A percentile compares a stretch with the other conserved stretches of the same genome.
These are phyloP conservation scores for Stictonetta naevosa DNA, from an alignment of 2,113 vertebrate genomes.

Conservation along the genomic window DNA sequence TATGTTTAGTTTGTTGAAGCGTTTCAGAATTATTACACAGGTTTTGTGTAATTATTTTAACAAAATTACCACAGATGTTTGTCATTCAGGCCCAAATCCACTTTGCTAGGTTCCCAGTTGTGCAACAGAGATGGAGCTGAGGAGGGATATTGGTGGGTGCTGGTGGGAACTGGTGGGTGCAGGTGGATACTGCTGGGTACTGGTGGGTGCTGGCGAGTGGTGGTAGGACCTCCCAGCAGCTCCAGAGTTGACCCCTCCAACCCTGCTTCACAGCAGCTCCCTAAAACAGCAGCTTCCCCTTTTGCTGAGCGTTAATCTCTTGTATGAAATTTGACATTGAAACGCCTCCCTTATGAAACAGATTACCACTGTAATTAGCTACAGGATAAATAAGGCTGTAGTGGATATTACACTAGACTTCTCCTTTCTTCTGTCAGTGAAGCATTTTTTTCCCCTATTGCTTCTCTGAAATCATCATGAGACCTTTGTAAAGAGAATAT, in stretches of 20 bases:
- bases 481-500: conserved; percentile 20
- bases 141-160: background rate
- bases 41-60: background rate
- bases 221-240: too few relatives aligned
- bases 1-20: background rate
- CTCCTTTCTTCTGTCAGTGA: conserved; percentile 43
- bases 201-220: too few relatives aligned
- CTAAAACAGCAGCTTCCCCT: background rate
- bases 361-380: conserved; percentile 54
- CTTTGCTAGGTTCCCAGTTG: background rate
- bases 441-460: conserved; percentile 23
- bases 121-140: background rate
- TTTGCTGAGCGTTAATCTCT: conserved; percentile 13
- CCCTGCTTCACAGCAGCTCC: background rate
- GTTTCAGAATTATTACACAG: background rate
- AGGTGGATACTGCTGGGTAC: too few relatives aligned
- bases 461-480: conserved; percentile 9
- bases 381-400: conserved; percentile 39
- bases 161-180: too few relatives aligned
- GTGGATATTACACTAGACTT: conserved; percentile 28
- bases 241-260: background rate
- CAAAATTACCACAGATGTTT: background rate
- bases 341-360: conserved; percentile 14
- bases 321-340: conserved; percentile 55
- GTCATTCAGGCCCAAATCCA: background rate